Evolutionary conservation across 2,888 invertebrate species (phyloP).

Genomic region (Drosophila yooni): DNA sequence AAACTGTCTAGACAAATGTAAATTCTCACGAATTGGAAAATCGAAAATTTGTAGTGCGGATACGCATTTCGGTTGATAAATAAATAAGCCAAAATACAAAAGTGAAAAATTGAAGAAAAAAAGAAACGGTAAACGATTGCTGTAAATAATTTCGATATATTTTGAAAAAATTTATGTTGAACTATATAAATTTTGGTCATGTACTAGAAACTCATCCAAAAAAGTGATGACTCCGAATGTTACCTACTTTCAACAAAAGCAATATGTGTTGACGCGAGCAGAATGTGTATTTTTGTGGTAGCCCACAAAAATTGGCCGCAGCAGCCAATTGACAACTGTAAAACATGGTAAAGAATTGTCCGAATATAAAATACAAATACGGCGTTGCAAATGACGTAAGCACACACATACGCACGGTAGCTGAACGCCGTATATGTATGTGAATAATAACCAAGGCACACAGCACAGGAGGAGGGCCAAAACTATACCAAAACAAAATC

Average conservation of each 20-base stretch:
- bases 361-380: conserved; percentile 33
- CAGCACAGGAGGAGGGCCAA: conserved; percentile 49
- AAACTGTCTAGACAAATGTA: conserved; percentile 44
- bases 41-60: conserved; percentile 6
- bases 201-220: conserved; percentile 19
- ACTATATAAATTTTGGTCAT: conserved; percentile 23
- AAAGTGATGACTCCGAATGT: conserved; percentile 68
- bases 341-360: conserved; percentile 69
- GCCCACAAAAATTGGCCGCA: conserved; percentile 31
- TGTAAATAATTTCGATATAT: neutral
- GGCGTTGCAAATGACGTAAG: conserved; percentile 69
- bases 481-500: conserved; percentile 15
- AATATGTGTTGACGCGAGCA: conserved; percentile 61
- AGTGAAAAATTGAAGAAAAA: neutral
- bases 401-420: conserved; percentile 52
- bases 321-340: conserved; percentile 73
- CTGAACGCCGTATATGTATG: conserved; percentile 13
- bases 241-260: conserved; percentile 71
- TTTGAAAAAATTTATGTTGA: neutral
- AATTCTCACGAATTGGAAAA: conserved; percentile 47
- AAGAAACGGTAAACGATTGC: neutral
- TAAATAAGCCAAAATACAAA: neutral
- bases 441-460: conserved; percentile 27
- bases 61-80: neutral
- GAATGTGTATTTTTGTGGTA: conserved; percentile 17